Evolutionary conservation across 2,888 invertebrate species (phyloP).

Genomic region (Unio delphinus): DNA sequence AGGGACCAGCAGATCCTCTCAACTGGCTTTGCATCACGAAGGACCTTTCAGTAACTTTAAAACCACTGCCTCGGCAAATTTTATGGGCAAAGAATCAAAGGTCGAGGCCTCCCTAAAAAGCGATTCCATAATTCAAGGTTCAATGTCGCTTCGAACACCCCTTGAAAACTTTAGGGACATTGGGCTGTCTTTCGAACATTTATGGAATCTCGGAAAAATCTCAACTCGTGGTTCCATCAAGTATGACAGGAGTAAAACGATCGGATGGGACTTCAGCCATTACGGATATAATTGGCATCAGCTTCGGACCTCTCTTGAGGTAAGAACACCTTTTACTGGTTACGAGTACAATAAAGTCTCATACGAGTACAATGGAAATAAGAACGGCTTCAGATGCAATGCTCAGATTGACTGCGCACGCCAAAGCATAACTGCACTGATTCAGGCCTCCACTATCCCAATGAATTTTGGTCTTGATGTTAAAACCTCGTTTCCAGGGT

Average conservation of each 20-base stretch:
- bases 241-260: conserved; percentile 20
- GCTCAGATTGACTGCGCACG: conserved; percentile 22
- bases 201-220: conserved; percentile 19
- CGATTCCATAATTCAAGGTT: conserved; percentile 29
- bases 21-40: conserved; percentile 25
- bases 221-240: conserved; percentile 23
- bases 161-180: conserved; percentile 30
- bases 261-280: conserved; percentile 23
- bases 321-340: conserved; percentile 49
- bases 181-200: conserved; percentile 31
- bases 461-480: conserved; percentile 15
- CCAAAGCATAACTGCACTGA: conserved; percentile 14
- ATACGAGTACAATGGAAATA: conserved; percentile 40
- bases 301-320: conserved; percentile 13
- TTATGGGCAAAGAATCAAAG: conserved; percentile 8
- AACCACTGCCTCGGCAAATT: conserved; percentile 11
- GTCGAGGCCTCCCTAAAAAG: conserved; percentile 24
- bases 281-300: not conserved
- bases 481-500: conserved; percentile 26
- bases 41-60: conserved; percentile 30
- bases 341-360: conserved; percentile 35
- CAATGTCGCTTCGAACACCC: conserved; percentile 37
- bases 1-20: conserved; percentile 15
- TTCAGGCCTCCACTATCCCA: conserved; percentile 14
- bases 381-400: conserved; percentile 39